Percentiles rank a stretch among this genome's conserved stretches.
Conservation (phyloP, 30 jellyfish, hydroid and myxozoan genomes). For the Hydra vulgaris region DNA sequence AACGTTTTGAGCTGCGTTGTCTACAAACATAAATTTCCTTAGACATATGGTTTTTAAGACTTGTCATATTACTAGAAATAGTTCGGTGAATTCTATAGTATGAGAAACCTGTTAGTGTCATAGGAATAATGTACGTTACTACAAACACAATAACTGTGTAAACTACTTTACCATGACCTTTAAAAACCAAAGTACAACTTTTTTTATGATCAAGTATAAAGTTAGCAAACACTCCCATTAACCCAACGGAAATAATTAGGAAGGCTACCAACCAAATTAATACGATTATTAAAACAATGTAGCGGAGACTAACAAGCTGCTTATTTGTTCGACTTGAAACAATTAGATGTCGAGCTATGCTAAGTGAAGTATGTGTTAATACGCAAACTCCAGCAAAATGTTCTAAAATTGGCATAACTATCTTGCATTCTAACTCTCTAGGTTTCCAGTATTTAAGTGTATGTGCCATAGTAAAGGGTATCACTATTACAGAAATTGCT, state of each 20-base stretch:
- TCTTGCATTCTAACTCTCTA: conserved; percentile 47
- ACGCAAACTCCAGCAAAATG: conserved; percentile 76
- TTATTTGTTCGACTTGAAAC: conserved; percentile 40
- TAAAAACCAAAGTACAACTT: background rate
- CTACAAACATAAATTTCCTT: conserved; percentile 23
- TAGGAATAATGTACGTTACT: conserved; percentile 53
- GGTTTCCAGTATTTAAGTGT: conserved; percentile 64
- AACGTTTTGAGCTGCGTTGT: conserved; percentile 46
- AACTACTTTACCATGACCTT: conserved; percentile 13
- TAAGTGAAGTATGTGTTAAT: conserved; percentile 63
- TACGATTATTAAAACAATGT: conserved; percentile 32
- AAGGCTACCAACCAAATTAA: conserved; percentile 51
- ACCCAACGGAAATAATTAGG: conserved; percentile 43
- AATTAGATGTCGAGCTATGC: conserved; percentile 39
- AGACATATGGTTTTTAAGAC: conserved; percentile 21
- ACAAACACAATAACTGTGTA: conserved; percentile 38
- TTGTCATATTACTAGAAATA: conserved; percentile 21
- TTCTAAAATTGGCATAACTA: conserved; percentile 50
- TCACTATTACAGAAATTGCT: conserved; percentile 37
- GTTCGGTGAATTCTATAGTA: conserved; percentile 42
- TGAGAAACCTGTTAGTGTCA: conserved; percentile 48
- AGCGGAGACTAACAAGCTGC: conserved; percentile 7
- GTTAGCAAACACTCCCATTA: conserved; percentile 28
- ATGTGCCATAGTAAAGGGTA: conserved; percentile 40
- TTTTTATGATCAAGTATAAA: background rate